A percentile compares a stretch with the other conserved stretches of the same genome.
Evolutionary conservation across 2,113 vertebrate genomes (phyloP).

Genomic region (Microtus oregoni): DNA sequence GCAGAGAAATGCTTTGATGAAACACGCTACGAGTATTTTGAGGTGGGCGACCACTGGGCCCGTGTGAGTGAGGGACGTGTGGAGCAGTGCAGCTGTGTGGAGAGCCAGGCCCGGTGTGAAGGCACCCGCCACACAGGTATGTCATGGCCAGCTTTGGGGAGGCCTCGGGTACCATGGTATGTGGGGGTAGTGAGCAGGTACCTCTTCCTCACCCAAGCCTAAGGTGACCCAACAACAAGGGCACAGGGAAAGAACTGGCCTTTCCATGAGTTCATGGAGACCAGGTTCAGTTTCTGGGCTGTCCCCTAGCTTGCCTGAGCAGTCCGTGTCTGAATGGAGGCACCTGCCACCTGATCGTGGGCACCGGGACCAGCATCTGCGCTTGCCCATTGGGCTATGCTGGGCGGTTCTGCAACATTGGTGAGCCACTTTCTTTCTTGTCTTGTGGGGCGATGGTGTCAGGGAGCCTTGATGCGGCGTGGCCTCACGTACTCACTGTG

Average conservation of each 20-base stretch:
- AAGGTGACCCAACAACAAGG: neutral
- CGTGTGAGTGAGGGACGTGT: constrained; percentile 89
- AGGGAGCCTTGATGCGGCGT: accelerated
- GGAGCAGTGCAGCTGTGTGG: constrained; percentile 90
- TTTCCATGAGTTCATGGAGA: accelerated
- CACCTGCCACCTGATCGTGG: constrained; percentile 88
- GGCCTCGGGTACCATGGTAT: too few species aligned
- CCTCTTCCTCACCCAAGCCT: too few species aligned
- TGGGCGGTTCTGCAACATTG: constrained; percentile 91
- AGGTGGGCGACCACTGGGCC: constrained; percentile 90
- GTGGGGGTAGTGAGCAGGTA: too few species aligned
- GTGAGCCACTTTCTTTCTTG: constrained; percentile 85
- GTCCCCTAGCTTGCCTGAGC: constrained; percentile 87
- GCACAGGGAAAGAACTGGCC: too few species aligned
- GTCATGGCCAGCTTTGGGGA: accelerated
- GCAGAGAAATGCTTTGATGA: constrained; percentile 94
- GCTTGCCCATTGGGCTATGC: constrained; percentile 87
- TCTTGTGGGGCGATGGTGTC: accelerated
- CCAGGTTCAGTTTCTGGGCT: neutral
- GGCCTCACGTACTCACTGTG: accelerated
- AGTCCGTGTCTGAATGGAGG: constrained; percentile 92
- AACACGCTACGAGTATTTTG: constrained; percentile 90
- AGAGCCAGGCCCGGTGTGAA: constrained; percentile 82
- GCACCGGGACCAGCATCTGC: constrained; percentile 88
- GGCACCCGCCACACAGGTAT: constrained; percentile 88